phyloP scores from a whole-genome alignment of 2,797 vertebrate species.

The Falco berigora region DNA sequence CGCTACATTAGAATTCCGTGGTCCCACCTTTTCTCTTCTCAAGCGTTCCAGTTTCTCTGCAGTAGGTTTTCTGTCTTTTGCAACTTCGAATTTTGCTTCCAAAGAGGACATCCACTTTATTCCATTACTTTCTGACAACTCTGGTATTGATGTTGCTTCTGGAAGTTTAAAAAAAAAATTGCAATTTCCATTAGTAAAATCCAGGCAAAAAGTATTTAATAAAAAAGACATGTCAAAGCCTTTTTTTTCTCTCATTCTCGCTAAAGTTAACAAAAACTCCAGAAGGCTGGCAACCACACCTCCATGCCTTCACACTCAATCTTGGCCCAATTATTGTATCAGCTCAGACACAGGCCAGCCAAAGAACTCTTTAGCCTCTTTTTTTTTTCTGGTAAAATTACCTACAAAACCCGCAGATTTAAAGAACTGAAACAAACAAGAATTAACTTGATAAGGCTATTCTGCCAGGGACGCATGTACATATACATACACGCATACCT shows the following conservation, averaged over 20 bases:
- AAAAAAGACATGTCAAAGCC: background rate
- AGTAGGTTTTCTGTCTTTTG: conserved; percentile 72
- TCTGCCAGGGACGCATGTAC: fast-evolving
- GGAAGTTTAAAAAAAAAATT: background rate
- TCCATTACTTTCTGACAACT: conserved; percentile 46
- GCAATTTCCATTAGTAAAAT: background rate
- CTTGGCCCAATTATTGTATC: background rate
- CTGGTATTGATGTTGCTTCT: background rate
- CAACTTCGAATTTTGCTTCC: conserved; percentile 71
- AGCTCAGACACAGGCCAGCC: background rate
- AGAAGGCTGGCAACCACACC: background rate
- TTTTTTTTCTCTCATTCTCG: background rate
- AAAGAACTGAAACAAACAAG: background rate
- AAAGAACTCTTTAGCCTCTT: background rate
- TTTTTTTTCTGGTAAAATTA: background rate
- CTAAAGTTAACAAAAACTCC: background rate
- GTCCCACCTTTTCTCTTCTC: conserved; percentile 85
- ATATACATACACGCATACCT: background rate
- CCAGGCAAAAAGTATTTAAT: background rate
- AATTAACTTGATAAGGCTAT: background rate
- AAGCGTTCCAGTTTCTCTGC: conserved; percentile 83
- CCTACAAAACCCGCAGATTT: too few species aligned
- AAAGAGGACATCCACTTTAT: conserved; percentile 86
- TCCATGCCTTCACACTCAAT: background rate
- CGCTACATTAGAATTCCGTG: background rate